Evolutionary conservation across 2,113 vertebrate genomes (phyloP).

Genomic region (Oceanites oceanicus): DNA sequence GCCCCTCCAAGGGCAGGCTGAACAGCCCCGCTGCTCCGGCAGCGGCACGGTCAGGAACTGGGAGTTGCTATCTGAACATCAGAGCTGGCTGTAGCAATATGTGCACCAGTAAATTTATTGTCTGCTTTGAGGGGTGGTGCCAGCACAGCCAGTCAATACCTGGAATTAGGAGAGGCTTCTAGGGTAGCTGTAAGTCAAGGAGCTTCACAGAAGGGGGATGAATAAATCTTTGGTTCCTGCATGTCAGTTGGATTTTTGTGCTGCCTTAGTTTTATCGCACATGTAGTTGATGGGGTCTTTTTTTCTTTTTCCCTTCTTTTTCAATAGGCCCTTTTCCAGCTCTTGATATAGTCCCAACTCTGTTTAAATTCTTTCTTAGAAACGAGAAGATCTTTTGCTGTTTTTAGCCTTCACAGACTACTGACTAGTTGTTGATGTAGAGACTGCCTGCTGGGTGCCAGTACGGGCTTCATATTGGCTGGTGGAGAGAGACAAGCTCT

Average conservation of each 20-base stretch:
- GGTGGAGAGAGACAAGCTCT: constrained; percentile 4
- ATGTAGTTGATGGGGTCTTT: not conserved
- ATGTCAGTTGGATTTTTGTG: not conserved
- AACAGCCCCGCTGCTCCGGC: not conserved
- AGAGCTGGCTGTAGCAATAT: not conserved
- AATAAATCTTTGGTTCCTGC: not conserved
- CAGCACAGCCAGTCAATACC: not conserved
- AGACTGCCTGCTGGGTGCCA: constrained; percentile 40
- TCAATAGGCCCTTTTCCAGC: not conserved
- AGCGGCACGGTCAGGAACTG: fast-evolving
- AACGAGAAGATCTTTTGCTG: not conserved
- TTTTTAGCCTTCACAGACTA: not conserved
- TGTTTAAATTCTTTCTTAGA: constrained; percentile 4
- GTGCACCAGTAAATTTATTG: not conserved
- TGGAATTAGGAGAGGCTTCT: not conserved
- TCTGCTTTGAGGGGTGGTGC: not conserved
- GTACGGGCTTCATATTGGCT: not conserved
- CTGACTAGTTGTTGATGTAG: constrained; percentile 15
- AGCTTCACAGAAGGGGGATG: not conserved
- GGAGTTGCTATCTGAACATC: not conserved
- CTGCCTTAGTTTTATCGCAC: not conserved
- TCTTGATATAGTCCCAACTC: not conserved
- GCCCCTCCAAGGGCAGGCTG: not conserved
- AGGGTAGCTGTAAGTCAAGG: not conserved
- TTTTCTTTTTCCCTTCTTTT: not conserved